Evolutionary conservation across 1,140 invertebrate species (phyloP).

Genomic region (Manduca sexta): DNA sequence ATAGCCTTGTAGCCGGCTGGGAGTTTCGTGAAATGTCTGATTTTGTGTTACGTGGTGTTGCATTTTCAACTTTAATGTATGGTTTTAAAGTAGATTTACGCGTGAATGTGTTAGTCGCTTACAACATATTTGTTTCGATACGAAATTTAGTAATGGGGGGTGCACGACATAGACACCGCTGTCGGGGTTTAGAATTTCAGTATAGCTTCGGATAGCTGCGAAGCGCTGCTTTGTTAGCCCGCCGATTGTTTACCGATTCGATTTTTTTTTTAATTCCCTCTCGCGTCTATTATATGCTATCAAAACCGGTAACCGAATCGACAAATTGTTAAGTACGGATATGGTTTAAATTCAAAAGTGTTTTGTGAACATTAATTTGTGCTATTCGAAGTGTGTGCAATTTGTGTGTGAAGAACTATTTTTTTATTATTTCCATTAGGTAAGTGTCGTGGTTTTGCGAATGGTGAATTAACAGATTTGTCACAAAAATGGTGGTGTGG

Average conservation of each 20-base stretch:
- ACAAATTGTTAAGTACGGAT: slow-evolving; percentile 3
- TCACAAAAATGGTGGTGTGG: slow-evolving; percentile 53
- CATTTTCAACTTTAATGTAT: slow-evolving; percentile 17
- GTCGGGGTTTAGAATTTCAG: slow-evolving; percentile 72
- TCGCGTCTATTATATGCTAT: slow-evolving; percentile 21
- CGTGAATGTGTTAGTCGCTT: slow-evolving; percentile 13
- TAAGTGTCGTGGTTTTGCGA: slow-evolving; percentile 54
- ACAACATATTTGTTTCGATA: slow-evolving; percentile 24
- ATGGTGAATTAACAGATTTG: slow-evolving; percentile 46
- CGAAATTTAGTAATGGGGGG: slow-evolving; percentile 71
- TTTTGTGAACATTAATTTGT: slow-evolving; percentile 26
- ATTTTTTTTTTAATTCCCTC: slow-evolving; percentile 53
- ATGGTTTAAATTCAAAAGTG: slow-evolving; percentile 9
- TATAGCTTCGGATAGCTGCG: slow-evolving; percentile 70
- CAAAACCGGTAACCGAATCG: slow-evolving; percentile 10
- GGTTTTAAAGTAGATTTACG: slow-evolving; percentile 4
- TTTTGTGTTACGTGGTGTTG: background rate
- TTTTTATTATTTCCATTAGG: slow-evolving; percentile 41
- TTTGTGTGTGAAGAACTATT: slow-evolving; percentile 32
- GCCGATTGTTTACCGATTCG: slow-evolving; percentile 56
- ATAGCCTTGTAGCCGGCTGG: slow-evolving; percentile 59
- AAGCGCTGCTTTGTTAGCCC: slow-evolving; percentile 64
- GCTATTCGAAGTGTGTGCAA: slow-evolving; percentile 33
- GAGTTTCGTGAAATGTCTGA: slow-evolving; percentile 22
- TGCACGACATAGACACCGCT: slow-evolving; percentile 67